Percentiles rank a stretch among this genome's conserved stretches.
These are phyloP conservation scores for Carassius gibelio DNA, from an alignment of 2,113 vertebrate genomes.

Conservation along the genomic window DNA sequence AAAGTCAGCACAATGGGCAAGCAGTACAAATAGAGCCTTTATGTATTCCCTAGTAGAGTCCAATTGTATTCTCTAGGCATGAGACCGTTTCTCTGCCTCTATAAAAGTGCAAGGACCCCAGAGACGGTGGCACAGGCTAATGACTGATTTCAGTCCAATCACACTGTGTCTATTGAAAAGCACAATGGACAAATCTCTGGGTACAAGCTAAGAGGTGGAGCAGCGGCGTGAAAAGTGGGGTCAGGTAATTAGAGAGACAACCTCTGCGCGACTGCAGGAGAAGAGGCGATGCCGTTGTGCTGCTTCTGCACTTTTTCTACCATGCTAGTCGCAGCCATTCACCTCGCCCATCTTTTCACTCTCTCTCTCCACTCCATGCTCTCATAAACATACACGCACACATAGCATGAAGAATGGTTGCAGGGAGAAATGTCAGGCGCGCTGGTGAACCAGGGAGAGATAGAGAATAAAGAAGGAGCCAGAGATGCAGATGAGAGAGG, in stretches of 20 bases:
- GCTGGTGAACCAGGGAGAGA: slow-evolving; percentile 7
- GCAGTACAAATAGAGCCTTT: slow-evolving; percentile 80
- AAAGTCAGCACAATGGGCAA: slow-evolving; percentile 58
- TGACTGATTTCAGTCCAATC: slow-evolving; percentile 68
- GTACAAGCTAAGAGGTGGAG: slow-evolving; percentile 60
- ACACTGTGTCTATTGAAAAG: slow-evolving; percentile 60
- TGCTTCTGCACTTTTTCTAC: slow-evolving; percentile 59
- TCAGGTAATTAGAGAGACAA: slow-evolving; percentile 72
- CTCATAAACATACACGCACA: slow-evolving; percentile 24
- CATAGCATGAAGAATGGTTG: slow-evolving; percentile 23
- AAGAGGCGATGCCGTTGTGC: slow-evolving; percentile 55
- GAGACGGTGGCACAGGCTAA: slow-evolving; percentile 76
- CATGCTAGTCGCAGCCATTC: slow-evolving; percentile 32
- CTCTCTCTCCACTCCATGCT: slow-evolving; percentile 2
- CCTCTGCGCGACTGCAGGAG: slow-evolving; percentile 54
- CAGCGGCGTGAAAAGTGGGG: slow-evolving; percentile 65
- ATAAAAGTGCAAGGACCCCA: slow-evolving; percentile 68
- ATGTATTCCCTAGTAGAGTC: slow-evolving; percentile 69
- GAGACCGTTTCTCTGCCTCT: slow-evolving; percentile 60
- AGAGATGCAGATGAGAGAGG: slow-evolving; percentile 32
- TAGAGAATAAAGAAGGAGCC: slow-evolving; percentile 25
- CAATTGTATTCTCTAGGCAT: slow-evolving; percentile 66
- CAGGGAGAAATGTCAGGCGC: slow-evolving; percentile 15
- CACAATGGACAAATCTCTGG: slow-evolving; percentile 64
- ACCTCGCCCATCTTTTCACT: slow-evolving; percentile 16